These are phyloP conservation scores for Triops cancriformis DNA, from an alignment of 1,140 invertebrate species.

Conservation along the genomic window DNA sequence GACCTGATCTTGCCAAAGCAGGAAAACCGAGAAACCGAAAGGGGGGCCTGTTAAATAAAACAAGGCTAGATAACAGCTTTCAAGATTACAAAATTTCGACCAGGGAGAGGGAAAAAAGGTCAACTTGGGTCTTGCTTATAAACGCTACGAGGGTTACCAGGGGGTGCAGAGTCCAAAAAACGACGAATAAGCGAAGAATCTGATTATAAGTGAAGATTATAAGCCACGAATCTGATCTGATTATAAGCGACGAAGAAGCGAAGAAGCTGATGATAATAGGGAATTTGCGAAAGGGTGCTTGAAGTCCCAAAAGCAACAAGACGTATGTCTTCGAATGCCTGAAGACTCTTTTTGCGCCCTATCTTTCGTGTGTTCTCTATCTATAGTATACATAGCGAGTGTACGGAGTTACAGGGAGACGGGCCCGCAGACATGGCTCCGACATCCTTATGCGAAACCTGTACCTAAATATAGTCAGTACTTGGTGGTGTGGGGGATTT, in stretches of 20 bases:
- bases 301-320: too few relatives aligned
- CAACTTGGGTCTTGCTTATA: too few relatives aligned
- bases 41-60: too few relatives aligned
- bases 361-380: background rate
- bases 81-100: too few relatives aligned
- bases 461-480: background rate
- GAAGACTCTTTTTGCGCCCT: background rate
- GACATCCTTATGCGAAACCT: conserved; percentile 9
- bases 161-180: background rate
- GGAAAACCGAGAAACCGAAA: too few relatives aligned
- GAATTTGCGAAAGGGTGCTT: background rate
- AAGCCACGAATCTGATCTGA: too few relatives aligned
- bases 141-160: too few relatives aligned
- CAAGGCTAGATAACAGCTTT: background rate
- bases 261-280: background rate
- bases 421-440: background rate
- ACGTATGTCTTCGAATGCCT: too few relatives aligned
- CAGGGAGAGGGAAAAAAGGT: background rate
- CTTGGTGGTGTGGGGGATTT: background rate
- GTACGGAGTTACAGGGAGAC: background rate
- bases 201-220: too few relatives aligned
- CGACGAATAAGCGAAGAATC: background rate
- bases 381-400: too few relatives aligned
- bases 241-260: background rate
- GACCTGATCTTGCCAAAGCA: too few relatives aligned